Percentiles rank a stretch among this genome's conserved stretches.
These are phyloP conservation scores for Columba livia DNA, from an alignment of 2,113 vertebrate species.

Conservation along the genomic window DNA sequence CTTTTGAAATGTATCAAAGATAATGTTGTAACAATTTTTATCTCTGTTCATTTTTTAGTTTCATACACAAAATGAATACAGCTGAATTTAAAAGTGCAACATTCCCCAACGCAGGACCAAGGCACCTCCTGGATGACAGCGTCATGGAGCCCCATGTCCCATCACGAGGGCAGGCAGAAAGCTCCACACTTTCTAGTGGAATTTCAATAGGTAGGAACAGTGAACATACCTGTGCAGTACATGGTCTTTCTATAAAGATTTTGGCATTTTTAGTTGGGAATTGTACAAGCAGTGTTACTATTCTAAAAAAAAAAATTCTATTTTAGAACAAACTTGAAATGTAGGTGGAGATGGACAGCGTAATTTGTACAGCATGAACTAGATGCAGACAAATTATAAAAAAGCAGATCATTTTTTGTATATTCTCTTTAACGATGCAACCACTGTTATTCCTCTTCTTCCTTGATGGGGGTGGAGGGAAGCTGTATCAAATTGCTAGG, in stretches of 20 bases:
- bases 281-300: not conserved
- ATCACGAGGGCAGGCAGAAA: conserved; percentile 90
- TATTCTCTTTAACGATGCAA: not conserved
- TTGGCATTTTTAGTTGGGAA: rapidly evolving
- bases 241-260: not conserved
- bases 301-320: not conserved
- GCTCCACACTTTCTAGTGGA: conserved; percentile 94
- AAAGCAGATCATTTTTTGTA: not conserved
- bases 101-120: conserved; percentile 94
- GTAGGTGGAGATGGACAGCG: not conserved
- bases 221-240: rapidly evolving
- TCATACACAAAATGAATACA: conserved; percentile 98
- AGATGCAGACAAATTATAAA: not conserved
- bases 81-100: conserved; percentile 97
- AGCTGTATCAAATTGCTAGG: not conserved
- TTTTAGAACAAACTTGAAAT: not conserved
- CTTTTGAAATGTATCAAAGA: not conserved
- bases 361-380: not conserved
- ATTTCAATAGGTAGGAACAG: conserved; percentile 91
- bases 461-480: not conserved
- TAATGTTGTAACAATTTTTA: not conserved
- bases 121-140: conserved; percentile 95
- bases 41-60: conserved; percentile 73
- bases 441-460: not conserved
- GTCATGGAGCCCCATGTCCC: conserved; percentile 95